Percentiles rank a stretch among this genome's conserved stretches.
Conservation (phyloP, 2,888 invertebrate genomes). For the Melanchra persicariae region DNA sequence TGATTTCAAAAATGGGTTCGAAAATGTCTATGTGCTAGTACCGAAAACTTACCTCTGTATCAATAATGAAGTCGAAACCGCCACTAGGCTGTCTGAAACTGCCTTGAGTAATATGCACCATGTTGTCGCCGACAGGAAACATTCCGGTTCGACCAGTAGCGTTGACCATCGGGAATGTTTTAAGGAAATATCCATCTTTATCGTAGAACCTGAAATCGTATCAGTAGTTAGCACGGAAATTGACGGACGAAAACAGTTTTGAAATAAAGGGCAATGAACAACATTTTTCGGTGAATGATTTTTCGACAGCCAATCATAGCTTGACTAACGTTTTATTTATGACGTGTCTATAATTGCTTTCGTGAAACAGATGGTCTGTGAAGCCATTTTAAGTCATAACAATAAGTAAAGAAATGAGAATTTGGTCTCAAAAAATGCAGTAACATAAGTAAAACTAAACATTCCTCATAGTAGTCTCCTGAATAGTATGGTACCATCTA, state of each 20-base stretch:
- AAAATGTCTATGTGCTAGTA: not conserved
- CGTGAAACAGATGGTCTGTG: not conserved
- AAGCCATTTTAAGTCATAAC: not conserved
- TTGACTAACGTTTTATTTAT: no score
- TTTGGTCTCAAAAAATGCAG: not conserved
- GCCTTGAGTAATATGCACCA: conserved; percentile 35
- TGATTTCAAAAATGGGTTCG: no score
- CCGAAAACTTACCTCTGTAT: conserved; percentile 49
- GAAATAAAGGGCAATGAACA: no score
- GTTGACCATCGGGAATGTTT: conserved; percentile 35
- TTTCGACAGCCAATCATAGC: no score
- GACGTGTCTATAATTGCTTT: no score
- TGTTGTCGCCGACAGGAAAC: conserved; percentile 10
- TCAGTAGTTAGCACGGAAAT: not conserved
- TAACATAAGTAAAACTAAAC: conserved; percentile 7
- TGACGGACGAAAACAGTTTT: no score
- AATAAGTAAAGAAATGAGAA: not conserved
- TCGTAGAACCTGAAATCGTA: conserved; percentile 43
- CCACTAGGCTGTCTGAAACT: conserved; percentile 40
- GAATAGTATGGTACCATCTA: conserved; percentile 72
- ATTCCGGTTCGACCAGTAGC: conserved; percentile 21
- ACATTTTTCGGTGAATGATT: no score
- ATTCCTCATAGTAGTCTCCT: conserved; percentile 71
- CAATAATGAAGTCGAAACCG: conserved; percentile 22
- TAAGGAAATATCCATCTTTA: conserved; percentile 33